These are phyloP conservation scores for Corapipo altera DNA, from an alignment of 2,113 vertebrate genomes.

Conservation along the genomic window DNA sequence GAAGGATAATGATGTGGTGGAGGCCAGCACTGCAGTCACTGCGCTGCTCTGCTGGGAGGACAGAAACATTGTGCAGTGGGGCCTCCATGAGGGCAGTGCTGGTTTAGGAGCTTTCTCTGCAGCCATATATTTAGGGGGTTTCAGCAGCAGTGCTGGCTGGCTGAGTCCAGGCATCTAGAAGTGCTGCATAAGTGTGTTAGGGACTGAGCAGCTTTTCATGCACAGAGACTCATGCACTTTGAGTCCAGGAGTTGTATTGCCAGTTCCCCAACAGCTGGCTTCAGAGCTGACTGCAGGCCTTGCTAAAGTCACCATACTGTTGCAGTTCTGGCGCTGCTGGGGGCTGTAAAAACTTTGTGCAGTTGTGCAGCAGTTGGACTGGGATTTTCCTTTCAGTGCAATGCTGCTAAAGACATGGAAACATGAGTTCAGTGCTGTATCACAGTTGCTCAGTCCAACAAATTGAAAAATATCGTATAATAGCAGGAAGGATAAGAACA, in stretches of 20 bases:
- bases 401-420: background rate
- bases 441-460: background rate
- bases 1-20: too few relatives aligned
- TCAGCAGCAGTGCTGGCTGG: background rate
- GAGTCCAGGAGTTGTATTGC: background rate
- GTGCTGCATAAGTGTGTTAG: background rate
- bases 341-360: background rate
- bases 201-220: background rate
- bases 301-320: background rate
- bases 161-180: background rate
- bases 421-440: background rate
- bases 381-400: background rate
- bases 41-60: background rate
- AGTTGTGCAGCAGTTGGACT: background rate
- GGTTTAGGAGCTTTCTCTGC: background rate
- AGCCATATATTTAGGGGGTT: accelerated
- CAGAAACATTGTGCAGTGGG: background rate
- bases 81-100: too few relatives aligned
- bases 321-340: background rate
- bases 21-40: background rate
- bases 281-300: background rate
- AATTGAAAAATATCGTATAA: background rate
- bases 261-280: background rate
- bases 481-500: background rate
- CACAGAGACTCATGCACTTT: background rate